phyloP scores from a whole-genome alignment of 2,888 invertebrate genomes.

The Dromius quadrimaculatus region DNA sequence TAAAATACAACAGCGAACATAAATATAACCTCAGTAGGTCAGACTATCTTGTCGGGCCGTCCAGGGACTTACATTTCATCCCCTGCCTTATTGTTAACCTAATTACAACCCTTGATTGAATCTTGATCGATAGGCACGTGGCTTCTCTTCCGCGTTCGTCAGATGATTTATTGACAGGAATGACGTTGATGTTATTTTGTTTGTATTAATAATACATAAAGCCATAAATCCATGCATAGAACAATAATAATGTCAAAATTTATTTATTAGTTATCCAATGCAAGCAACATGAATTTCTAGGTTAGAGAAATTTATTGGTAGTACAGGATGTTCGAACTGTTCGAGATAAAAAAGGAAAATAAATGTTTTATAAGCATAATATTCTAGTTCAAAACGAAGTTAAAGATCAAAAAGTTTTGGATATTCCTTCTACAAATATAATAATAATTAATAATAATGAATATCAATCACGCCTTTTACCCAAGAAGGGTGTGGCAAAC shows the following conservation, averaged over 20 bases:
- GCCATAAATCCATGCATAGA: neutral
- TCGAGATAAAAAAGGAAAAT: too few relatives aligned
- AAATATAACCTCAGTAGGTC: conserved; percentile 42
- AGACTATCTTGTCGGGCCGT: neutral
- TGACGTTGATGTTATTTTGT: neutral
- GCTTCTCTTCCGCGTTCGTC: conserved; percentile 6
- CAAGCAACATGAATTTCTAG: neutral
- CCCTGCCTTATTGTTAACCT: neutral
- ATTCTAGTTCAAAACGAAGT: too few relatives aligned
- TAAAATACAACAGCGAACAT: conserved; percentile 35
- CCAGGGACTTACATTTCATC: neutral
- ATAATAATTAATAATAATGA: too few relatives aligned
- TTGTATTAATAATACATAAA: neutral
- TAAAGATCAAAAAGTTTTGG: too few relatives aligned
- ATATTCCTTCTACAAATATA: too few relatives aligned
- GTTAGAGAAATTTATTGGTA: neutral
- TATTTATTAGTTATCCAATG: neutral
- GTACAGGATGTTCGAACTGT: too few relatives aligned
- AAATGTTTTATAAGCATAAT: too few relatives aligned
- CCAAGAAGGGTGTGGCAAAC: too few relatives aligned
- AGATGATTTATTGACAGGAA: conserved; percentile 6
- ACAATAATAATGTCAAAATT: neutral
- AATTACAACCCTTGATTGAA: neutral
- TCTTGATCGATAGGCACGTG: neutral
- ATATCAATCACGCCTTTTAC: too few relatives aligned